Percentiles rank a stretch among this genome's conserved stretches.
Conservation (phyloP, 2,113 vertebrate genomes). For the Microcebus ravelobensis region DNA sequence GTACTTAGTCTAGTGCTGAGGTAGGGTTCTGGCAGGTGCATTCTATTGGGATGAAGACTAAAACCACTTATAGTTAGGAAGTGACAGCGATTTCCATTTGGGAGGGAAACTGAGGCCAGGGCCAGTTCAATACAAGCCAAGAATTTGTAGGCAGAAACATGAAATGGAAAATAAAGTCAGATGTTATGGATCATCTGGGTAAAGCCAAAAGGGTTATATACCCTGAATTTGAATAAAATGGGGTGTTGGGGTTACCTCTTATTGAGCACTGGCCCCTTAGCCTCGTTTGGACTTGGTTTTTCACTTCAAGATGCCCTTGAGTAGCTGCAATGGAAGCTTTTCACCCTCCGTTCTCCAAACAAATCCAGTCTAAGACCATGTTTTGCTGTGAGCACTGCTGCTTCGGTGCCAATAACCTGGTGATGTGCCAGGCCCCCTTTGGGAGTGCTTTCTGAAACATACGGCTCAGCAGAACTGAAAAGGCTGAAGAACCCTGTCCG, state of each 20-base stretch:
- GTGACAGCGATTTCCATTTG: background rate
- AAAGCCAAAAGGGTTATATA: background rate
- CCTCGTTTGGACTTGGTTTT: constrained; percentile 1
- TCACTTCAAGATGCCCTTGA: background rate
- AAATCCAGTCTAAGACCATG: background rate
- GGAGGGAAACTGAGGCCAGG: background rate
- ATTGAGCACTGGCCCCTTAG: background rate
- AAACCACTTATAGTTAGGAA: background rate
- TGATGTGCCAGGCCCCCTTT: constrained; percentile 20
- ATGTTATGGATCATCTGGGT: background rate
- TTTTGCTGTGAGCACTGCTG: constrained; percentile 23
- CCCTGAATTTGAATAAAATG: background rate
- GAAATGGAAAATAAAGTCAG: constrained; percentile 35
- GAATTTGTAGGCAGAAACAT: background rate
- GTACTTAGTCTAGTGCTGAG: background rate
- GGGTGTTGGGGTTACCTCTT: background rate
- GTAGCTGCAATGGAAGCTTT: background rate
- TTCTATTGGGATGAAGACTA: background rate
- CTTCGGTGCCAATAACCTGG: background rate
- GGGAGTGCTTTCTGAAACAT: constrained; percentile 49
- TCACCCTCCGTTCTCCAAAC: background rate
- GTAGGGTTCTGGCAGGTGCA: background rate
- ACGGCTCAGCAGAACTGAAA: constrained; percentile 39
- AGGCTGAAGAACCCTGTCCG: constrained; percentile 29
- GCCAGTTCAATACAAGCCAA: background rate